Evolutionary conservation across 2,888 invertebrate species (phyloP), one percentile per base, ranked within the genome.

Genomic region (Teleogryllus oceanicus): DNA sequence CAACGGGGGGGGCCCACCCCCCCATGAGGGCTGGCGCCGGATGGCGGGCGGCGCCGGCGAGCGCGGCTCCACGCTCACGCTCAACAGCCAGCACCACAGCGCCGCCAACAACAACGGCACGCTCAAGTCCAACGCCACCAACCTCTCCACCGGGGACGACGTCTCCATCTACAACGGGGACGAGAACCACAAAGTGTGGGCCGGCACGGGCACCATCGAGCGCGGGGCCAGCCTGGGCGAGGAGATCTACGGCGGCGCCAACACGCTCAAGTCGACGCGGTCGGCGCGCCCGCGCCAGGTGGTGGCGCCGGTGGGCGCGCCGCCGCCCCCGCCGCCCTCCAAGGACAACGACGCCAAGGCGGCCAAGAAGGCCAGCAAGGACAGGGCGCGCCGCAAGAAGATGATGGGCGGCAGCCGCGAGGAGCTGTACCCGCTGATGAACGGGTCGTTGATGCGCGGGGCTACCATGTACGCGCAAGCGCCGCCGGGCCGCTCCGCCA

Each of bases 161-260:
- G 89, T 94, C 37, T 95, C 95, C 82, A 92, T 93, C 80, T 96
- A 94, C 87, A 96, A 96, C 85, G 96, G 96, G 0, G 95, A 96
- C 85, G 96, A 96, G 87, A 97, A 97, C 86, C 96, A 97, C 87
- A 97, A 97, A 87, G 94, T 97, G 75, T 97, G 97, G 96, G 94
- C 94, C 2, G 94, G 95, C 12, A 92, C 92, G 49, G 90, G 85
- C 37, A 50, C 49, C n/a, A n/a, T 77, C 18, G 77, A 77, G 49
- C 77, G 77, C 16, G 77, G 49, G 4, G 79, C 75, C 50, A 83
- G 85, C 49, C 13, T 62, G 80, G 89, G 94, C 51, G 93, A 93
- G 82, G 92, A 89, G 37, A 89, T 91, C 81, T 90, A 93, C 84
- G 91, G 91, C 51, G 91, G 90, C 82, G 86, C 86, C 12, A 88